Percentiles rank a stretch among this genome's conserved stretches.
phyloP scores from a whole-genome alignment of 2,113 vertebrate genomes.

The Pelecanus crispus region DNA sequence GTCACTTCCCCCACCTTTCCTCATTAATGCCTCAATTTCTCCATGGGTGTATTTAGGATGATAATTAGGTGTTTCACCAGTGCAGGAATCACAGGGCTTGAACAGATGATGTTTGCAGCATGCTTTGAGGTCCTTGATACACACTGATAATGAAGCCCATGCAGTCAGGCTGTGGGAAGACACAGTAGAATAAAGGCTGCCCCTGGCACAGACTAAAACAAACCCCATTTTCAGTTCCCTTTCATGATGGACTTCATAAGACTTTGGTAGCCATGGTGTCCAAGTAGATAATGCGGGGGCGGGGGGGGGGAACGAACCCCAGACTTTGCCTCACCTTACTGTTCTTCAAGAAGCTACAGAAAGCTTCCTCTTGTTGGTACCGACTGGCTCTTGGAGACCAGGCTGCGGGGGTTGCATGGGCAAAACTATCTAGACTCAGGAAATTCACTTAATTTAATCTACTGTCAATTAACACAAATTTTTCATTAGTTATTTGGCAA shows the following conservation, averaged over 20 bases:
- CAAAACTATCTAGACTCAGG: background rate
- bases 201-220: slow-evolving; percentile 31
- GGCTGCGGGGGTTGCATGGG: background rate
- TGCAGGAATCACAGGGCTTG: slow-evolving; percentile 3
- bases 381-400: background rate
- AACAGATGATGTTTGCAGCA: slow-evolving; percentile 8
- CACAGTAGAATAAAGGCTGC: slow-evolving; percentile 10
- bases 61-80: slow-evolving; percentile 47
- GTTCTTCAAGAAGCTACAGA: background rate
- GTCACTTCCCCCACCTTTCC: background rate
- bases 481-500: background rate
- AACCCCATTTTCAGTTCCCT: background rate
- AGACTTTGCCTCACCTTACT: background rate
- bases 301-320: background rate
- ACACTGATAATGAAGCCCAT: slow-evolving; percentile 36
- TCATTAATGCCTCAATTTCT: slow-evolving; percentile 30
- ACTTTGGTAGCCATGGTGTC: background rate
- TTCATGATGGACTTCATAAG: slow-evolving; percentile 28
- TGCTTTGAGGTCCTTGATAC: slow-evolving; percentile 40
- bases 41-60: background rate
- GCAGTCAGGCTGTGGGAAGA: slow-evolving; percentile 20
- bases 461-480: background rate
- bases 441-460: background rate
- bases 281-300: background rate
- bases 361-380: background rate